These are phyloP conservation scores for Pseudopipra pipra DNA, from an alignment of 2,113 vertebrate genomes.

Conservation along the genomic window DNA sequence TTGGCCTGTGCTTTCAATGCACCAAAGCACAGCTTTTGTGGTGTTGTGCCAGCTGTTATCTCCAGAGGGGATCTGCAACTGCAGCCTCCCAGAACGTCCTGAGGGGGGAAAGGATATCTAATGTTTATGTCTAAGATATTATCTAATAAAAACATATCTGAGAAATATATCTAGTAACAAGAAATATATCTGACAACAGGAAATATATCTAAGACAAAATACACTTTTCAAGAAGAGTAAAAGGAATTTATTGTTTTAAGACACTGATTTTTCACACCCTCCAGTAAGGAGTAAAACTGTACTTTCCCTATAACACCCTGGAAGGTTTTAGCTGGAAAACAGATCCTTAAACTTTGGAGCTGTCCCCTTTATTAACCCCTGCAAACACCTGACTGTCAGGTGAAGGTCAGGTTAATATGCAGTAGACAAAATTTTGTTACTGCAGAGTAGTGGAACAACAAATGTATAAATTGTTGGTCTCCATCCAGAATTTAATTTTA, in stretches of 20 bases:
- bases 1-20: background rate
- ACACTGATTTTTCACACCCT: background rate
- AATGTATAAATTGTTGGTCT: background rate
- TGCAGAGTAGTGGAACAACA: background rate
- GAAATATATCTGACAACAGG: background rate
- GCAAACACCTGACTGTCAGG: background rate
- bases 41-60: background rate
- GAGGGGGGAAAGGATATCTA: background rate
- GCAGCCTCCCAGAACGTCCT: background rate
- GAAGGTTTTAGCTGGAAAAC: background rate
- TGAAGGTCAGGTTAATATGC: background rate
- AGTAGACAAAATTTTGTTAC: background rate
- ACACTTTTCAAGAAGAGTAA: background rate
- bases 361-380: background rate
- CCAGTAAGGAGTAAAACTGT: background rate
- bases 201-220: fast-evolving
- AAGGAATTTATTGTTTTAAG: background rate
- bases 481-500: background rate
- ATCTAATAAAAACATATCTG: background rate
- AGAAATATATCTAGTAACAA: background rate
- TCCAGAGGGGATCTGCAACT: background rate
- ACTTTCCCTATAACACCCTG: fast-evolving
- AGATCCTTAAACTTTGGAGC: background rate
- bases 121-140: background rate
- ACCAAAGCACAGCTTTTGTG: background rate